A percentile compares a stretch with the other conserved stretches of the same genome.
Conservation (phyloP, 1,140 invertebrate species). For the Choristoneura fumiferana region DNA sequence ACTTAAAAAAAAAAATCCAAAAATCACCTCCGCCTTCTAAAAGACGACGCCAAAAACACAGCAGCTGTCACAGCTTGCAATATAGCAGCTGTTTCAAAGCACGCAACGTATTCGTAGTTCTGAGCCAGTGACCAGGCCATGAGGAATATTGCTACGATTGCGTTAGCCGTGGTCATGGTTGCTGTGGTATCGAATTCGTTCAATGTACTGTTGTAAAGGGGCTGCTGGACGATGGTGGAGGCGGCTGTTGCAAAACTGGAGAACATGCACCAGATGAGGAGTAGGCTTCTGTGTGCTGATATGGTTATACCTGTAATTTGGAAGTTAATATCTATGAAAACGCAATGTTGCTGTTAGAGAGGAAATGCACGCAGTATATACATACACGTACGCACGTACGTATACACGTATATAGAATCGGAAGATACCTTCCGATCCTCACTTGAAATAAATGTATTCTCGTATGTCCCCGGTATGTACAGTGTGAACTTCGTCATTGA, state of each 20-base stretch:
- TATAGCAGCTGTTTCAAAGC: constrained; percentile 59
- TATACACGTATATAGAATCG: too few relatives aligned
- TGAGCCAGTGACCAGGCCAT: constrained; percentile 54
- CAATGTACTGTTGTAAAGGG: constrained; percentile 60
- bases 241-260: constrained; percentile 59
- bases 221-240: constrained; percentile 56
- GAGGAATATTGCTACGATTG: constrained; percentile 50
- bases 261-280: constrained; percentile 66
- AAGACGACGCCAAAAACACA: constrained; percentile 60
- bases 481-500: too few relatives aligned
- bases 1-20: too few relatives aligned
- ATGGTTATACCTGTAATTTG: constrained; percentile 57
- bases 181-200: constrained; percentile 70
- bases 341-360: too few relatives aligned
- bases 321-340: too few relatives aligned
- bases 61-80: constrained; percentile 56
- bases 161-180: constrained; percentile 61
- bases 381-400: too few relatives aligned
- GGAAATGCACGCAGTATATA: too few relatives aligned
- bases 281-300: constrained; percentile 49
- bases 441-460: too few relatives aligned
- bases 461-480: too few relatives aligned
- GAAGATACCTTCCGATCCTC: too few relatives aligned
- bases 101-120: constrained; percentile 63
- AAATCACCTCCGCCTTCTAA: constrained; percentile 50